Evolutionary conservation across 2,797 vertebrate species (phyloP).

Genomic region (Cossypha caffra): DNA sequence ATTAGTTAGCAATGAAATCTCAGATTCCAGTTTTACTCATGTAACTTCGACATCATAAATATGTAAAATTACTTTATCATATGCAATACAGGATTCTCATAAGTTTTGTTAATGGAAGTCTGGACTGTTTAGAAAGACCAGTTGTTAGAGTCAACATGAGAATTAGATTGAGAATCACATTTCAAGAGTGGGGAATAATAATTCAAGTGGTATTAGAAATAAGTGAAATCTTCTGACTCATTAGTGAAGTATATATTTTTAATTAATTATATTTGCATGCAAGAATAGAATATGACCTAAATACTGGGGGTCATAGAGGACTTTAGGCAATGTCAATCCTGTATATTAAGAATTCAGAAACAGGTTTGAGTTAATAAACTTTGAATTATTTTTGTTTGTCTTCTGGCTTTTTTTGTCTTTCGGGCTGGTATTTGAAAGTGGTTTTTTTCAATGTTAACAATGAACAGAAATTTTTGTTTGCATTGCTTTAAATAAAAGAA

Average conservation of each 20-base stretch:
- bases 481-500: not conserved
- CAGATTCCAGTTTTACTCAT: not conserved
- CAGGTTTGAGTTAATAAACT: not conserved
- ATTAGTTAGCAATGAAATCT: constrained; percentile 7
- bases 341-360: not conserved
- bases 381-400: not conserved
- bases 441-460: not conserved
- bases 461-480: not conserved
- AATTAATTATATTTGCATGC: not conserved
- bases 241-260: not conserved
- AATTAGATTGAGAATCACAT: not conserved
- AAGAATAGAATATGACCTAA: not conserved
- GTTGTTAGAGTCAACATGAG: not conserved
- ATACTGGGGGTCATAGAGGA: not conserved
- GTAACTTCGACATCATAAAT: not conserved
- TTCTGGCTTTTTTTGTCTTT: not conserved
- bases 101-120: not conserved
- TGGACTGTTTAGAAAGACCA: not conserved
- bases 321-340: not conserved
- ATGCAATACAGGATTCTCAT: not conserved
- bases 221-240: not conserved
- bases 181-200: not conserved
- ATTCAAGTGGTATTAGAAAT: not conserved
- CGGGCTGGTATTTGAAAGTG: not conserved
- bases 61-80: not conserved